Percentiles rank a stretch among this genome's conserved stretches.
These are phyloP conservation scores for Daktulosphaira vitifoliae DNA, from an alignment of 1,140 invertebrate species.

Conservation along the genomic window DNA sequence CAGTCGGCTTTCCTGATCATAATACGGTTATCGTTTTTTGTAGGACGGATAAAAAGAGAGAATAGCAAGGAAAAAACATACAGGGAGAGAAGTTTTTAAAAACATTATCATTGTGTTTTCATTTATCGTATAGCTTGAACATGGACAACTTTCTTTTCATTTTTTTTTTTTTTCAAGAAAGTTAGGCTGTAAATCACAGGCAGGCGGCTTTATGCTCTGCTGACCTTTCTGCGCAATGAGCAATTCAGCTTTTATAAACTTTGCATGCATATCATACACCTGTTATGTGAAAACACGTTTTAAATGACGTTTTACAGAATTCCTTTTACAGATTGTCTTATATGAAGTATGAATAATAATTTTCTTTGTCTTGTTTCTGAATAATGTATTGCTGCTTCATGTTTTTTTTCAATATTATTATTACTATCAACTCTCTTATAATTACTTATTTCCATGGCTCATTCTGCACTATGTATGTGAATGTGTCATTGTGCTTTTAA, in stretches of 20 bases:
- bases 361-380: background rate
- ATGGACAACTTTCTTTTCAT: background rate
- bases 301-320: background rate
- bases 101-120: background rate
- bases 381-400: background rate
- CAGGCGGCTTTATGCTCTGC: background rate
- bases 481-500: too few species aligned
- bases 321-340: background rate
- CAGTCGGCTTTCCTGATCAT: too few species aligned
- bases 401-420: background rate
- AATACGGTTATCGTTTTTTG: too few species aligned
- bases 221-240: conserved; percentile 1
- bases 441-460: background rate
- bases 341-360: too few species aligned
- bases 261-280: conserved; percentile 19
- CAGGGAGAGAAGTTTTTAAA: too few species aligned
- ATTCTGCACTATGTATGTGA: too few species aligned
- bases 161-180: background rate
- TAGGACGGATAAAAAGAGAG: too few species aligned
- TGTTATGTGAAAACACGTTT: background rate
- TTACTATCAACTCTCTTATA: background rate
- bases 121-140: background rate
- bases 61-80: too few species aligned
- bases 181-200: conserved; percentile 9
- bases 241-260: conserved; percentile 18